These are phyloP conservation scores for Orthonevra nobilis DNA, from an alignment of 2,888 invertebrate genomes.

Conservation along the genomic window DNA sequence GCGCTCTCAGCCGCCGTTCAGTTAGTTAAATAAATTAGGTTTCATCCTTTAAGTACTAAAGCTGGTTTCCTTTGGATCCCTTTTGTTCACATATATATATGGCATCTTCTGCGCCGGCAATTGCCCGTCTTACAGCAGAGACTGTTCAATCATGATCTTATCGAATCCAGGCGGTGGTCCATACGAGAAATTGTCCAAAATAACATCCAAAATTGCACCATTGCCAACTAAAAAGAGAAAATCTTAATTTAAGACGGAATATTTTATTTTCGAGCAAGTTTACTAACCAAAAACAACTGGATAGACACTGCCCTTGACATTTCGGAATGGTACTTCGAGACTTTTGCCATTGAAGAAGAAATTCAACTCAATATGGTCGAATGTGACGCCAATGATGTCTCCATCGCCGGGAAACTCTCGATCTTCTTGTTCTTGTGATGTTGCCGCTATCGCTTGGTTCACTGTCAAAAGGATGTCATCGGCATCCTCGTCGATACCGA, in stretches of 20 bases:
- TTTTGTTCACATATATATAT: slow-evolving; percentile 15
- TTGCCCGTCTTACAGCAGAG: slow-evolving; percentile 87
- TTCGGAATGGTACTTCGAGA: slow-evolving; percentile 91
- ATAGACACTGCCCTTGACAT: slow-evolving; percentile 94
- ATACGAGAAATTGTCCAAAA: slow-evolving; percentile 93
- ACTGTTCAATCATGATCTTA: slow-evolving; percentile 97
- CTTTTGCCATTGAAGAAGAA: slow-evolving; percentile 96
- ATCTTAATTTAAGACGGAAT: too few species aligned
- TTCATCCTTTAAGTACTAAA: slow-evolving; percentile 60
- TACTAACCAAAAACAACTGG: slow-evolving; percentile 94
- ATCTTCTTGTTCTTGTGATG: slow-evolving; percentile 71
- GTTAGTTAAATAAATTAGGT: slow-evolving; percentile 59
- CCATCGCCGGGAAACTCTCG: slow-evolving; percentile 89
- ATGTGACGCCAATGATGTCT: slow-evolving; percentile 95
- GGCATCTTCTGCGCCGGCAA: slow-evolving; percentile 13
- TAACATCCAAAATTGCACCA: slow-evolving; percentile 97
- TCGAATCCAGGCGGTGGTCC: slow-evolving; percentile 93
- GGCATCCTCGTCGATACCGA: slow-evolving; percentile 79
- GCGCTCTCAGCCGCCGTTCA: slow-evolving; percentile 20
- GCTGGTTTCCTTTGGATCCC: slow-evolving; percentile 29
- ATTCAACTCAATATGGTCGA: slow-evolving; percentile 97
- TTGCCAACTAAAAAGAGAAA: slow-evolving; percentile 94
- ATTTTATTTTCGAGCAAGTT: not conserved
- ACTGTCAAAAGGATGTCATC: slow-evolving; percentile 76
- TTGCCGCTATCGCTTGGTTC: slow-evolving; percentile 72